Evolutionary conservation across 2,888 invertebrate species (phyloP), one percentile per base, ranked within the genome.

Genomic region (Shargacucullia verbasci): DNA sequence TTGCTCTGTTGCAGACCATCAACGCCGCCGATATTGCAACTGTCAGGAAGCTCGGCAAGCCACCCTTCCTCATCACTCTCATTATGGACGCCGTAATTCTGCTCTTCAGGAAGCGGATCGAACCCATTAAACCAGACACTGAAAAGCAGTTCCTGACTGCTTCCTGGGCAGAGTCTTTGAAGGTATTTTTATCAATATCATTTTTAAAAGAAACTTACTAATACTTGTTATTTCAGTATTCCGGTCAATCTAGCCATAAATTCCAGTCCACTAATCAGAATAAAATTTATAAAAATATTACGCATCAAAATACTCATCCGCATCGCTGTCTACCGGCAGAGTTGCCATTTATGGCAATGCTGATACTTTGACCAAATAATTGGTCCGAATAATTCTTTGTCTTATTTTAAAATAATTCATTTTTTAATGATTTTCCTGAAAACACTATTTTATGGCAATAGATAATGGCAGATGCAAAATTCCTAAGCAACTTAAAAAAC

Each of bases 1-100:
- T 1, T 8, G 2, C 12, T 56, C 31, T 53, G 25, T 74, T 71
- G 4, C 82, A 98, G 96, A 98, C 98, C 2, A 98, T 98, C 73
- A 98, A 98, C 94, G 96, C 98, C 3, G 95, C 96, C 34, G 98
- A 98, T 88, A 98, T 98, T 80, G 96, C 97, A 0, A 97, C 97
- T 7, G 98, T 98, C 25, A 94, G 98, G 80, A 98, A 98, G 91
- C 89, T 98, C 66, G 98, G 97, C 57, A 98, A 98, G 81, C 98
- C 98, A 1, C 98, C 98, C 0, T 97, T 96, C 88, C 94, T 98
- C 38, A 98, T 98, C 80, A 97, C 97, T 43, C 93, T 98, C 9
- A 98, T 98, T 84, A 98, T 98, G 98, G 98, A 98, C 79, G 96
- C 96, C 70, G 98, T 98, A 1, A 84, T 96, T 45, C 94, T 98